Base-by-base conservation (phyloP, 2,113 vertebrate species). In the Alectura lathami region DNA sequence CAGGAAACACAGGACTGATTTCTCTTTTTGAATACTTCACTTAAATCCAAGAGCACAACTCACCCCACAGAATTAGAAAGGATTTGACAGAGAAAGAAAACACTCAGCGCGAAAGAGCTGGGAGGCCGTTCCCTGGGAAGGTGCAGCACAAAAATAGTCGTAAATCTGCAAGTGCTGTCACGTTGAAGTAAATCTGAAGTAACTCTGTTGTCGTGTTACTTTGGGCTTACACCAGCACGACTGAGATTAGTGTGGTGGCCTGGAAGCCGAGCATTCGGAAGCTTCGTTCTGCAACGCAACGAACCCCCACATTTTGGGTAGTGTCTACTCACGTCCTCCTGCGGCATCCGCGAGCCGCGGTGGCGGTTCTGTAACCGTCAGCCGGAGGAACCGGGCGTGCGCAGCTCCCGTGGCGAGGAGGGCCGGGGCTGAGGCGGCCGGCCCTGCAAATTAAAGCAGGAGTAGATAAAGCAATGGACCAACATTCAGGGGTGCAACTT, bases 151-250 rank as follows among this genome's bases (percentile, higher is more conserved):
- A 57, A 92, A 96, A 91, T 40, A 89, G 83, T 91, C 36, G 78
- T 45, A 92, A 95, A 92, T 86, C 86, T 89, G 77, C 66, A 89
- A 78, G 88, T 45, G 86, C 89, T 82, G 92, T 93, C 89, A 95
- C 62, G 8, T 6, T 94, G 91, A 69, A 91, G 74, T 66, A 93
- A 92, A 95, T 84, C 92, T 91, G 77, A 91, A 96, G 93, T 83
- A 91, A 91, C 94, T 86, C 86, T 4, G 79, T 91, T 94, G 91
- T 94, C 93, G 77, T 89, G 81, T 92, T 91, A 88, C 91, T 91
- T 76, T 11, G 56, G 77, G 91, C 43, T 97, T 88, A 85, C 81
- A 82, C 80, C 84, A 91, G 81, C 17, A 22, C 94, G 95, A 94
- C 91, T 56, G 11, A 91, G 93, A 96, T 97, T 91, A 93, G 73